Evolutionary conservation across 2,888 invertebrate genomes (phyloP).

Genomic region (Linnaemya vulpina): DNA sequence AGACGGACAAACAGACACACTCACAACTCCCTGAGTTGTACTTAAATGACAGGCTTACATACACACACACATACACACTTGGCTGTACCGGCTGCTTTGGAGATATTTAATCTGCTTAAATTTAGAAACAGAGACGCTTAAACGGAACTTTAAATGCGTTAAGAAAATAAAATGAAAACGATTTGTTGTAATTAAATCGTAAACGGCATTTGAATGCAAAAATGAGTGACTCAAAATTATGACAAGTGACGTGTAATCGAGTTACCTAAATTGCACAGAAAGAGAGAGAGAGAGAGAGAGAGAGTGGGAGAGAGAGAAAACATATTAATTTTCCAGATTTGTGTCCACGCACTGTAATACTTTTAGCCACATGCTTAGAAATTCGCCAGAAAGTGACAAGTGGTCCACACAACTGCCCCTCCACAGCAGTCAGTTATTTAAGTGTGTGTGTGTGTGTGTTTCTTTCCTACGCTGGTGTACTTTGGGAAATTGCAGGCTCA

Average conservation of each 20-base stretch:
- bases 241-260: constrained; percentile 72
- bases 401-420: not conserved
- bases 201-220: constrained; percentile 29
- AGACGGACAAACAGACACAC: not conserved
- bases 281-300: no score
- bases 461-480: not conserved
- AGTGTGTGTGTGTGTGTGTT: not conserved
- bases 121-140: constrained; percentile 7
- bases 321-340: constrained; percentile 18
- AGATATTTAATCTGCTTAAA: constrained; percentile 54
- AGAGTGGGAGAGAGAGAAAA: no score
- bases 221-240: constrained; percentile 55
- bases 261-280: constrained; percentile 68
- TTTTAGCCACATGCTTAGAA: not conserved
- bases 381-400: constrained; percentile 11
- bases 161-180: not conserved
- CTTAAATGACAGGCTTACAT: not conserved
- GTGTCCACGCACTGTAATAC: constrained; percentile 35
- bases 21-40: not conserved
- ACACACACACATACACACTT: no score
- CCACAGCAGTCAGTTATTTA: not conserved
- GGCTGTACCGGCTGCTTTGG: not conserved
- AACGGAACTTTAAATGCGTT: not conserved
- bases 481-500: not conserved
- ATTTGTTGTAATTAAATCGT: constrained; percentile 20